Conservation (phyloP, 2,113 vertebrate species). For the Gallinago media region DNA sequence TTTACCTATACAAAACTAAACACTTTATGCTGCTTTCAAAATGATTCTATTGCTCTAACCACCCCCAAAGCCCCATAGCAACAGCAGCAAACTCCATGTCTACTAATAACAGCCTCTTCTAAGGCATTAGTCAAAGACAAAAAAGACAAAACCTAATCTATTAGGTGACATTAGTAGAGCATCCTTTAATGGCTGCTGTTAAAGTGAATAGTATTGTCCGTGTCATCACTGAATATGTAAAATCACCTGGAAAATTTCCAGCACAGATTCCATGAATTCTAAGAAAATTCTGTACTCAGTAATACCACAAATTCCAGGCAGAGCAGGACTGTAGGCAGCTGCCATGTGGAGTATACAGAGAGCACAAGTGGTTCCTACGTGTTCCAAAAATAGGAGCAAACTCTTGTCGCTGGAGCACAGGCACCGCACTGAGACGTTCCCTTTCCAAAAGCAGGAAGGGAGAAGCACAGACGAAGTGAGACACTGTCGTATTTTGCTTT, state of each 20-base stretch:
- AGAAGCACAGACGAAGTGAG: neutral
- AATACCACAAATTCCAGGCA: neutral
- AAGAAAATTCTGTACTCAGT: neutral
- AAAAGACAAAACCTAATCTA: neutral
- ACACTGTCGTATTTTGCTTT: neutral
- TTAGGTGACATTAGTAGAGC: neutral
- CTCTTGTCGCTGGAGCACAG: neutral
- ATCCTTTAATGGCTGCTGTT: neutral
- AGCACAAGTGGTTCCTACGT: neutral
- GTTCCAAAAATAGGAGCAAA: neutral
- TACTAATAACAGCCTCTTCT: neutral
- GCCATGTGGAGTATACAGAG: neutral
- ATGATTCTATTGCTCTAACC: neutral
- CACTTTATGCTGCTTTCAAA: neutral
- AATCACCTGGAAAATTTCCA: constrained; percentile 4
- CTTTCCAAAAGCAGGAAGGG: neutral
- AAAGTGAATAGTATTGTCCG: neutral
- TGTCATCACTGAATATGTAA: neutral
- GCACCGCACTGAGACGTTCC: neutral
- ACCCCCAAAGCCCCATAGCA: neutral
- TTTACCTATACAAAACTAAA: neutral
- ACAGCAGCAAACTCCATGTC: neutral
- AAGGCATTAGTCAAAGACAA: neutral
- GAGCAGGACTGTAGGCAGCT: neutral
- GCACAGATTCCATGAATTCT: neutral